phyloP scores from a whole-genome alignment of 2,888 invertebrate species.

The Coleophora flavipennella region DNA sequence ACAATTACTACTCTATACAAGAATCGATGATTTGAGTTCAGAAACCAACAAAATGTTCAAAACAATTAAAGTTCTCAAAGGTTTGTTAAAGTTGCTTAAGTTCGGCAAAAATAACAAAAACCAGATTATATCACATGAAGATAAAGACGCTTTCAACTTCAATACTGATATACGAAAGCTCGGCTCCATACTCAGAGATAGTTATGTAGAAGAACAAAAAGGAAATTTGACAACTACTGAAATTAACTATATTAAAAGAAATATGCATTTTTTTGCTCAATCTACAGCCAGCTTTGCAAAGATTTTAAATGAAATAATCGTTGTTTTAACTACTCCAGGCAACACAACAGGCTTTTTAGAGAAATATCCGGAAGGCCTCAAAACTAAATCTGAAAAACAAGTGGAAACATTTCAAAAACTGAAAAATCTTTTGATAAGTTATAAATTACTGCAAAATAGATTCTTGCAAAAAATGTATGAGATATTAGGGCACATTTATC shows the following conservation, averaged over 20 bases:
- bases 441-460: conserved; percentile 42
- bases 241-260: conserved; percentile 39
- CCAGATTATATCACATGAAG: background rate
- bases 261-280: conserved; percentile 35
- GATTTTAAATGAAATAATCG: conserved; percentile 39
- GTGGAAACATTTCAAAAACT: conserved; percentile 26
- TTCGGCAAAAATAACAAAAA: conserved; percentile 13
- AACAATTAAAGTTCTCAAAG: conserved; percentile 42
- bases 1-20: conserved; percentile 26
- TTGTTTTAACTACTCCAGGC: conserved; percentile 20
- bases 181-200: conserved; percentile 31
- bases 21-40: conserved; percentile 32
- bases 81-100: conserved; percentile 30
- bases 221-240: conserved; percentile 20
- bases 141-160: conserved; percentile 11
- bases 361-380: background rate
- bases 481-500: conserved; percentile 5
- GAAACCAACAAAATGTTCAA: conserved; percentile 39
- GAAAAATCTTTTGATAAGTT: conserved; percentile 31
- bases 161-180: conserved; percentile 32
- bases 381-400: conserved; percentile 1
- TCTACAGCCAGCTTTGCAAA: conserved; percentile 41
- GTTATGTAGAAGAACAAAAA: conserved; percentile 13
- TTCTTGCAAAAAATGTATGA: conserved; percentile 44
- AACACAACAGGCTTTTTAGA: conserved; percentile 13